Percentiles rank a stretch among this genome's conserved stretches.
phyloP scores from a whole-genome alignment of 1,140 invertebrate genomes.

The Drosophila elegans region DNA sequence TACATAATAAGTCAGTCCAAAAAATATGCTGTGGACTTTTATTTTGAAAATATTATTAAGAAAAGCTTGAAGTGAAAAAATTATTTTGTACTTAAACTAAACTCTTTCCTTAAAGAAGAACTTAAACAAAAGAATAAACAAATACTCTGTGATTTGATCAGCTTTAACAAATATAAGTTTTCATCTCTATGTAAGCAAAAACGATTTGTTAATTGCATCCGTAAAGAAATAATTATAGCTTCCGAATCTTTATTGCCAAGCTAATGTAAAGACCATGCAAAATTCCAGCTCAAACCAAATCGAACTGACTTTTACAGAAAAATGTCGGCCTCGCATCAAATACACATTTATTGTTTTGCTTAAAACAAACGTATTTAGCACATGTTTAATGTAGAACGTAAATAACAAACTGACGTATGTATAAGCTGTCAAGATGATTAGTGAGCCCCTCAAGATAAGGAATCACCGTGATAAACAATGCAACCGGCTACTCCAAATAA shows the following conservation, averaged over 20 bases:
- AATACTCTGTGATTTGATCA: no score
- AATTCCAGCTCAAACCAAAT: constrained; percentile 20
- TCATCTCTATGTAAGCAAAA: not conserved
- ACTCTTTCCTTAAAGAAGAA: no score
- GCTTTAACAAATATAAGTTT: no score
- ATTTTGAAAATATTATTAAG: no score
- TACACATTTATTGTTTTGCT: not conserved
- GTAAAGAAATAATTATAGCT: constrained; percentile 10
- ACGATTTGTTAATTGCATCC: not conserved
- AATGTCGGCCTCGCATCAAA: constrained; percentile 5
- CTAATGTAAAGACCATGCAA: constrained; percentile 16
- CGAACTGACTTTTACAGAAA: constrained; percentile 13
- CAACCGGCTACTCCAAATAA: constrained; percentile 29
- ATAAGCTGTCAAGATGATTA: constrained; percentile 29
- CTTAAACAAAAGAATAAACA: no score
- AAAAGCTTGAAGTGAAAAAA: no score
- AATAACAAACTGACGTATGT: constrained; percentile 28
- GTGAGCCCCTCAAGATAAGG: constrained; percentile 29
- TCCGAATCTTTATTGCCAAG: constrained; percentile 4
- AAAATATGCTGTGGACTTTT: no score
- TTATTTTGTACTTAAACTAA: no score
- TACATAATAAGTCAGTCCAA: no score
- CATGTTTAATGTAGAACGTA: constrained; percentile 17
- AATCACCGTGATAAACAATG: constrained; percentile 31
- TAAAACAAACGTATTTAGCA: constrained; percentile 18